These are phyloP conservation scores for Carcina quercana DNA, from an alignment of 2,888 invertebrate species.

Conservation along the genomic window DNA sequence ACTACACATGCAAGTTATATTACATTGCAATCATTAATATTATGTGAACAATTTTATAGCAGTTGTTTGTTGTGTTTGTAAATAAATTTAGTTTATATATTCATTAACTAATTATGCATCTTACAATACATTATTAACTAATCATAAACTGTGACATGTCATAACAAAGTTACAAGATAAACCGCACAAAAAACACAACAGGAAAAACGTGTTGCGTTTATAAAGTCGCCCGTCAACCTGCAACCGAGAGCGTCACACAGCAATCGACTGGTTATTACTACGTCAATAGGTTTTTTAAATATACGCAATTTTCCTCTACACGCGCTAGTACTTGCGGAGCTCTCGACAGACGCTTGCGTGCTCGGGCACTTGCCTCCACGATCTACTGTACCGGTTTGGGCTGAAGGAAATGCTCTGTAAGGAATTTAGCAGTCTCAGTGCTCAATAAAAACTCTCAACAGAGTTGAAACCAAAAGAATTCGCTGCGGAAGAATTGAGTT, in stretches of 20 bases:
- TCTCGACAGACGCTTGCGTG: slow-evolving; percentile 8
- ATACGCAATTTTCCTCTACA: slow-evolving; percentile 16
- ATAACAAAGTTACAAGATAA: background rate
- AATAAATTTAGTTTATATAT: background rate
- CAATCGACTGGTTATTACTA: slow-evolving; percentile 32
- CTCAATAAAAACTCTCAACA: too few species aligned
- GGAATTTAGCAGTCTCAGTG: too few species aligned
- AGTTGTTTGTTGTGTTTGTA: too few species aligned
- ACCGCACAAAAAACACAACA: slow-evolving; percentile 22
- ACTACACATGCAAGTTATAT: too few species aligned
- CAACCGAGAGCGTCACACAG: slow-evolving; percentile 22
- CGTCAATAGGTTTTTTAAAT: slow-evolving; percentile 28
- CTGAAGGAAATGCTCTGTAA: too few species aligned
- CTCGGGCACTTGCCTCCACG: slow-evolving; percentile 12
- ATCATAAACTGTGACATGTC: background rate
- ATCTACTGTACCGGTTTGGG: too few species aligned
- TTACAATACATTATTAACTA: background rate
- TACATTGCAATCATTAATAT: too few species aligned
- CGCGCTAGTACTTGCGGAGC: slow-evolving; percentile 11
- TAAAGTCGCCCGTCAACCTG: slow-evolving; percentile 9
- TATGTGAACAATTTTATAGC: too few species aligned
- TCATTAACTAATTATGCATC: background rate
- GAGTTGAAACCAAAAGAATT: background rate
- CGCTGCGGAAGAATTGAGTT: too few species aligned
- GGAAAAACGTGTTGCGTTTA: too few species aligned